Base-by-base conservation (phyloP, 1,140 invertebrate genomes). In the Drosophila bocki region DNA sequence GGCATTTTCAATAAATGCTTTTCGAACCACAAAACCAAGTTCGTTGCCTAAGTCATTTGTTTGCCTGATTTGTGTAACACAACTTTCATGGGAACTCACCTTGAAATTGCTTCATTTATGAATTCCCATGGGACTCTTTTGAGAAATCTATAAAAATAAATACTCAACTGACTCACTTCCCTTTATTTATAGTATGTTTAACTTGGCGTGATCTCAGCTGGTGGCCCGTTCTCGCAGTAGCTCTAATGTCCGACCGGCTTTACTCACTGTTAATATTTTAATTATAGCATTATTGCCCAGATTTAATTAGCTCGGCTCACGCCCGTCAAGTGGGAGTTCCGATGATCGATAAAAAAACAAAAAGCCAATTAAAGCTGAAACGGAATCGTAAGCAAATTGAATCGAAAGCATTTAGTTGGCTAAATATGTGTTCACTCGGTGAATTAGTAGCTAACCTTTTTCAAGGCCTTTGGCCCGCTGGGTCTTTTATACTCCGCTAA, bases 261-360 rank as follows among this genome's bases (percentile, higher is more conserved):
- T 9, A 45, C 77, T 82, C 61, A 78, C 79, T 60, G 75, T 53
- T 88, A 88, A 87, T 84, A 80, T 84, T 84, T 84, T 87, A 87
- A 87, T 87, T 87, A 90, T 75, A 80, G 67, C 80, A 51, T 69
- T 71, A 76, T 53, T 6, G 26, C 47, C 57, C 45, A 53, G 62
- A 70, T 68, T 82, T 82, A 86, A 80, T 82, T 85, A 63, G 64
- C 39, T 45, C 79, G 50, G 33, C 53, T 70, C 67, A 70, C 67
- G 67, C 60, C 48, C 41, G 22, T 41, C 65, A 45, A 87, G 70
- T 87, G 81, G 81, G 70, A 65, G 76, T 68, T 70, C 63, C 45
- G 70, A 59, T 51, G 68, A 72, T 74, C 35, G 70, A 60, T 51
- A 74, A 74, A 74, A 60, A 72, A 72, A 74, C 67, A 60, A 72